These are phyloP conservation scores for Pica pica DNA, from an alignment of 2,113 vertebrate genomes.

Conservation along the genomic window DNA sequence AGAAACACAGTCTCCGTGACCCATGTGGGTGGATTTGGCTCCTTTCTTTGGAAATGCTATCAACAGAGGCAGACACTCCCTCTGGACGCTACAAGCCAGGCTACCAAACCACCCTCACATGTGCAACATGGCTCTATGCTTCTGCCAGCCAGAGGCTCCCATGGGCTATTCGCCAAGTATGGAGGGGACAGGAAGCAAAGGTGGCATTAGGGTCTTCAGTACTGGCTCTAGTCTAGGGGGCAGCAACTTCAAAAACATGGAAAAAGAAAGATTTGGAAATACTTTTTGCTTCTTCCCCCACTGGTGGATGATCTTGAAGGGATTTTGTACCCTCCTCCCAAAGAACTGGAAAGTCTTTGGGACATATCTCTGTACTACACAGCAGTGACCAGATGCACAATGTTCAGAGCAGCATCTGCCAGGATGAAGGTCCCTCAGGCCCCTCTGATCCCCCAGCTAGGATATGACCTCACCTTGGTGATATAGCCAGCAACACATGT, in stretches of 20 bases:
- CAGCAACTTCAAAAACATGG: neutral
- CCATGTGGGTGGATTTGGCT: slow-evolving; percentile 60
- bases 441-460: neutral
- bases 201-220: neutral
- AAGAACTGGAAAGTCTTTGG: neutral
- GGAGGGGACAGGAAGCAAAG: neutral
- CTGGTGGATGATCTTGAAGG: neutral
- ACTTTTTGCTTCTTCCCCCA: neutral
- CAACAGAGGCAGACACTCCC: neutral
- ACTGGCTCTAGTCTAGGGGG: neutral
- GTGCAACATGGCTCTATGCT: neutral
- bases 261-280: neutral
- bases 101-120: neutral
- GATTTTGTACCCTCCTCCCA: neutral
- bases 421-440: neutral
- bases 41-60: slow-evolving; percentile 28
- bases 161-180: rapidly evolving
- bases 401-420: neutral
- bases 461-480: neutral
- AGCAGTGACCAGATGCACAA: neutral
- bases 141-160: neutral
- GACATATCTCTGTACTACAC: neutral
- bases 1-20: slow-evolving; percentile 19
- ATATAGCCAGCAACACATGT: neutral
- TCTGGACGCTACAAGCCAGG: neutral